These are phyloP conservation scores for Phenganax stokvisi DNA, from an alignment of 92 coral and sea anemone species.

Conservation along the genomic window DNA sequence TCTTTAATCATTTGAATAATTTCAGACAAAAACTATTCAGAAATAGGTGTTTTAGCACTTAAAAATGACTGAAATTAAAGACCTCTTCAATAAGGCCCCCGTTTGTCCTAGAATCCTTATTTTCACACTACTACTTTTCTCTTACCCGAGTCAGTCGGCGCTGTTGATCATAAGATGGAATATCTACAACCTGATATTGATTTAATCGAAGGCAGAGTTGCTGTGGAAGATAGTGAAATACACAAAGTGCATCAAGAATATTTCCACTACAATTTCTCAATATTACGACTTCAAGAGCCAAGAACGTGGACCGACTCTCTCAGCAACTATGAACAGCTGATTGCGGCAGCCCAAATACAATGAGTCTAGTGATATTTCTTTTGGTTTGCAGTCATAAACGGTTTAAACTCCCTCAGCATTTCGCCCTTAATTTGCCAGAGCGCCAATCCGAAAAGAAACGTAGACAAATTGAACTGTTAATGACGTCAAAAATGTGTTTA, in stretches of 20 bases:
- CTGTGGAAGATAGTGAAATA: conserved; percentile 1
- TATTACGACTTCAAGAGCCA: conserved; percentile 16
- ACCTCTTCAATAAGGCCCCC: no score
- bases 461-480: not conserved
- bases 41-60: no score
- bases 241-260: conserved; percentile 14
- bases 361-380: not conserved
- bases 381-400: not conserved
- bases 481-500: not conserved
- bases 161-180: conserved; percentile 37
- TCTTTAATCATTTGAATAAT: no score
- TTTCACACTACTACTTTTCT: conserved; percentile 42
- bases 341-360: conserved; percentile 6
- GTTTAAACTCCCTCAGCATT: not conserved
- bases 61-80: no score
- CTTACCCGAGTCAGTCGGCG: conserved; percentile 44
- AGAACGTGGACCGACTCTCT: conserved; percentile 11
- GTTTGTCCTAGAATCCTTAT: no score
- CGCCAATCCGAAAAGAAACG: not conserved
- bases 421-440: not conserved
- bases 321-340: conserved; percentile 13
- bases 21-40: no score
- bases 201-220: conserved; percentile 12
- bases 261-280: not conserved
- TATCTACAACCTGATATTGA: conserved; percentile 11